Evolutionary conservation across 2,797 vertebrate genomes (phyloP), one percentile per base, ranked within the genome.

Genomic region (Mormyrus hasselquistii): DNA sequence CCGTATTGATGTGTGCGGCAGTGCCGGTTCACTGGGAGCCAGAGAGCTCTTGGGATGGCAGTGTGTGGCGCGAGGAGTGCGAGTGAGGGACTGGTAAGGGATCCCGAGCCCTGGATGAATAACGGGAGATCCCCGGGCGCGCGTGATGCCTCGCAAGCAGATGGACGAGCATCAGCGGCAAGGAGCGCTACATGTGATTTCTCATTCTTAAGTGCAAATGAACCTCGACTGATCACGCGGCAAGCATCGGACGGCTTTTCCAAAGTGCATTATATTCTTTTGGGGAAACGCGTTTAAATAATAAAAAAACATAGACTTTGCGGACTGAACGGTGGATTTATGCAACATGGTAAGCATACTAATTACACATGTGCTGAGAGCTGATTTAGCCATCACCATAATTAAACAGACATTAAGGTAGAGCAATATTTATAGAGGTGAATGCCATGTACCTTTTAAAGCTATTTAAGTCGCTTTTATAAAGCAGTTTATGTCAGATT

Each of bases 1-100:
- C 47, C 22, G 83, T 52, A 29, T 29, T 49, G n/a, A 52, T 90
- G 52, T 87, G n/a, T 25, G 88, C 47, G 88, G 82, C 38, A 52
- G 22, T 49, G 86, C 34, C 69, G 22, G 49, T 62, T 76, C 44
- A 65, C 50, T n/a, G 82, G 47, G 73, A 89, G 85, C 82, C 89
- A 69, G 86, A 89, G 73, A 88, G 65, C 59, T 79, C 52, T 90
- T 86, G 88, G 89, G 79, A 89, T 41, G 44, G 49, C n/a, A 49
- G 50, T 29, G 83, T 14, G 49, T 6, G 25, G 44, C 87, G 89
- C 89, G 86, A 88, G 49, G 44, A 87, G 90, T 89, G 79, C 86
- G 86, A 89, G 85, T 89, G 91, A 90, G 87, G 83, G 50, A 90
- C n/a, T 86, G 41, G 89, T 44, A 69, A 83, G 14, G 85, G 50